phyloP scores from a whole-genome alignment of 2,113 vertebrate species.

The Motacilla alba region DNA sequence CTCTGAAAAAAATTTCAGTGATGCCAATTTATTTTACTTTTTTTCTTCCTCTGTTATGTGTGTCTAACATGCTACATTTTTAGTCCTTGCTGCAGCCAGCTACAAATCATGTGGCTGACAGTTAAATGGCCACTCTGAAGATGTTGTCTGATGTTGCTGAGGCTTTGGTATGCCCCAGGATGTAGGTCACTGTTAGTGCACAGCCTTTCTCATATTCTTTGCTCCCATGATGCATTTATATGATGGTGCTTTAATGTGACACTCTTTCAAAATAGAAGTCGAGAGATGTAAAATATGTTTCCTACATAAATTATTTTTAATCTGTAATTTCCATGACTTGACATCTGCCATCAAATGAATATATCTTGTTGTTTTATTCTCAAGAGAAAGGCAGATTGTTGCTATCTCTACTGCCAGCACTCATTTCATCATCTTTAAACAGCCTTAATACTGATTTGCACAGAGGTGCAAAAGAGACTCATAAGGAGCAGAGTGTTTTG shows the following conservation, averaged over 20 bases:
- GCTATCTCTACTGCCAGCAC: background rate
- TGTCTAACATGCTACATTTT: background rate
- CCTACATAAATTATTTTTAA: conserved; percentile 41
- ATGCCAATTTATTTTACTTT: background rate
- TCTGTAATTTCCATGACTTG: conserved; percentile 40
- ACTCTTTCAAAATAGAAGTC: conserved; percentile 34
- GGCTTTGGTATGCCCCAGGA: conserved; percentile 10
- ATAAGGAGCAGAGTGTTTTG: background rate
- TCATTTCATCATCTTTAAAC: background rate
- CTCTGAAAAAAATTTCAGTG: background rate
- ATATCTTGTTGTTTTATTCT: background rate
- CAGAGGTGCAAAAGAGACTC: conserved; percentile 5
- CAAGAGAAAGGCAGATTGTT: background rate
- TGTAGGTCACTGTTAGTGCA: conserved; percentile 51
- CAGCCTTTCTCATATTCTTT: conserved; percentile 13
- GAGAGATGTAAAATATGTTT: conserved; percentile 17
- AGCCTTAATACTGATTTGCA: background rate
- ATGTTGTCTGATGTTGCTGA: conserved; percentile 16
- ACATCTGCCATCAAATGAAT: conserved; percentile 29
- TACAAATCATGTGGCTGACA: conserved; percentile 42
- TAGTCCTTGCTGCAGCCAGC: background rate
- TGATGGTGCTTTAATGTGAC: conserved; percentile 35
- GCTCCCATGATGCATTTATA: conserved; percentile 31
- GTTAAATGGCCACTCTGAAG: conserved; percentile 46
- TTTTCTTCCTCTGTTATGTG: no score